Conservation (phyloP, 1,140 invertebrate species). For the Heliothis subflexa region DNA sequence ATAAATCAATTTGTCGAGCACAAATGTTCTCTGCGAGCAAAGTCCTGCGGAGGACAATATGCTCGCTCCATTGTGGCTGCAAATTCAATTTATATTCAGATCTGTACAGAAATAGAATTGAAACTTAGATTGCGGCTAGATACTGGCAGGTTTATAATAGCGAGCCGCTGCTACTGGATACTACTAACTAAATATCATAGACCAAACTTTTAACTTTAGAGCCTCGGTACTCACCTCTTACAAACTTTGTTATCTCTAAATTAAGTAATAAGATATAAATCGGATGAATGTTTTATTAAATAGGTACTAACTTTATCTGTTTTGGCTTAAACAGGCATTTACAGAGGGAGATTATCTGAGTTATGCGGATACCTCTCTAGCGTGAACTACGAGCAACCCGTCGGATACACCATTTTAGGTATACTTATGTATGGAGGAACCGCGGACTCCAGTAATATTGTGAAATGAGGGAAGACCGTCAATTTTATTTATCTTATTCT, state of each 20-base stretch:
- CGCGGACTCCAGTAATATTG: constrained; percentile 7
- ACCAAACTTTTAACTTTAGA: constrained; percentile 15
- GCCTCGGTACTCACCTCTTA: background rate
- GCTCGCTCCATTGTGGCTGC: constrained; percentile 60
- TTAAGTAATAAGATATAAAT: background rate
- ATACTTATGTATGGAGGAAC: too few species aligned
- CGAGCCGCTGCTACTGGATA: constrained; percentile 7
- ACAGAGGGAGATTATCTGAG: background rate
- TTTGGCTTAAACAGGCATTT: background rate
- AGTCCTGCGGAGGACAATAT: constrained; percentile 59
- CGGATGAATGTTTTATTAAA: background rate
- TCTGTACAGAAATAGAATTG: constrained; percentile 62
- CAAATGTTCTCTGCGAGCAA: constrained; percentile 53
- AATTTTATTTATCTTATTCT: constrained; percentile 17
- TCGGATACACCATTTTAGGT: background rate
- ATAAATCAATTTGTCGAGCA: constrained; percentile 64
- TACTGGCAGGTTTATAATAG: constrained; percentile 53
- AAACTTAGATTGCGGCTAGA: constrained; percentile 63
- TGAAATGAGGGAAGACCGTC: constrained; percentile 3
- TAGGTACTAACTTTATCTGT: background rate
- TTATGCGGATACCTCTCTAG: background rate
- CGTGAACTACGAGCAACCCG: background rate
- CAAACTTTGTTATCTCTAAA: constrained; percentile 2
- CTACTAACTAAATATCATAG: constrained; percentile 13
- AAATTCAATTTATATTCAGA: constrained; percentile 67